Base-by-base conservation (phyloP, 2,888 invertebrate species). In the Patella depressa region DNA sequence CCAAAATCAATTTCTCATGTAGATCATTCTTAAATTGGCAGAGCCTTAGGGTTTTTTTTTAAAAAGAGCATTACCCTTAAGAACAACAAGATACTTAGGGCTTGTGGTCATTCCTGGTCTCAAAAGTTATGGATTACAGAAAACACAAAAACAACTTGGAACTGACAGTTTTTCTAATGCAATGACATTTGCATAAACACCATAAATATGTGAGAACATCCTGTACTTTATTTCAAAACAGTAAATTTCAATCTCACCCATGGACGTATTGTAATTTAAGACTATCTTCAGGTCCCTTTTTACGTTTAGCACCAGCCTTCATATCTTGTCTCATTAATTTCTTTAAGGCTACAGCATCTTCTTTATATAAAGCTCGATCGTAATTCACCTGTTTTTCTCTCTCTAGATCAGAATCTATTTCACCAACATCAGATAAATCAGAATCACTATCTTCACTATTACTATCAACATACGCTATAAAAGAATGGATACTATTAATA, bases 381-480 rank as follows among this genome's bases (percentile, higher is more conserved):
- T 92, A 92, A 9, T 81, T 82, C 34, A 88, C 86, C 78, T 91
- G 90, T 78, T 90, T 91, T 84, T 92, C 92, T 12, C 85, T 82
- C 78, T 92, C 92, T 53, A 92, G 80, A 82, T 92, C 92, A 15
- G 91, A 91, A 81, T 92, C 92, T 5, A 92, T 75, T 70, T 84
- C 89, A 4, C 84, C 89, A 11, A 90, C 88, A 82, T 91, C 91
- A n/a, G 91, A 91, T 76, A 91, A 73, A 72, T 91, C 91, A 1
- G 91, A 91, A 82, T 91, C 91, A 84, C 89, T 89, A 71, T 88
- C 92, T 78, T 92, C 92, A 81, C 90, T 90, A 84, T 91, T 90
- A 3, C 91, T 91, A 80, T 91, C 91, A 24, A 90, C 83, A 83
- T 87, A 91, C 9, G 90, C 91, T 90, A 84, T 14, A 72, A 71